Base-by-base conservation (phyloP, 2,888 invertebrate species). In the Ctena decussata region DNA sequence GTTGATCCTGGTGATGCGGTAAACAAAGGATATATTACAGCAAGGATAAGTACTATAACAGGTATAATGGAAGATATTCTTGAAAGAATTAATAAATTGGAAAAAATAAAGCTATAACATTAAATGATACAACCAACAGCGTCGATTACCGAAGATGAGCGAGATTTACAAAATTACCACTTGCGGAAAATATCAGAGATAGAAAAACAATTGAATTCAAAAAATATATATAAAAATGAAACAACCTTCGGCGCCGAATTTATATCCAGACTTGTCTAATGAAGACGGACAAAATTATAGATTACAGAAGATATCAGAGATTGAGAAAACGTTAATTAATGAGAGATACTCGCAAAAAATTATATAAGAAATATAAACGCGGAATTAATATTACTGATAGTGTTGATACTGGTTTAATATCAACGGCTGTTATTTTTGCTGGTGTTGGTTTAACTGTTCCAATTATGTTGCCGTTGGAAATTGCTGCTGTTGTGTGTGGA, bases 251-350 rank as follows among this genome's bases (percentile, higher is more conserved):
- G 60, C 60, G 27, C 60, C 60, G 32, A 53, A n/a, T n/a, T n/a
- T 74, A 74, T 74, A 74, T 74, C 73, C 80, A 21, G 84, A 74
- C 15, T 73, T 77, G 37, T 49, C 77, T 41, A 49, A 27, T 57
- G 77, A 84, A 65, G 77, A 80, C 72, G 79, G 75, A 41, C 80
- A 84, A 53, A 84, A 84, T 84, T 84, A 84, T 80, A 82, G 84
- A 77, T 74, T 84, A 77, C 77, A 81, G 46, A 84, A 84, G 71
- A 84, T 84, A 75, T 75, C 80, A 71, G 84, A 84, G 37, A 80
- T 83, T 24, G 78, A 83, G 37, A 37, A 82, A 57, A 78, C 57
- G 18, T 79, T 84, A 65, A 72, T 84, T 72, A 80, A 72, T n/a
- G 76, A 76, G 57, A 70, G 76, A 57, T 57, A 85, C 27, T 72